Evolutionary conservation across 2,113 vertebrate genomes (phyloP), one percentile per base, ranked within the genome.

Genomic region (Megalops atlanticus): DNA sequence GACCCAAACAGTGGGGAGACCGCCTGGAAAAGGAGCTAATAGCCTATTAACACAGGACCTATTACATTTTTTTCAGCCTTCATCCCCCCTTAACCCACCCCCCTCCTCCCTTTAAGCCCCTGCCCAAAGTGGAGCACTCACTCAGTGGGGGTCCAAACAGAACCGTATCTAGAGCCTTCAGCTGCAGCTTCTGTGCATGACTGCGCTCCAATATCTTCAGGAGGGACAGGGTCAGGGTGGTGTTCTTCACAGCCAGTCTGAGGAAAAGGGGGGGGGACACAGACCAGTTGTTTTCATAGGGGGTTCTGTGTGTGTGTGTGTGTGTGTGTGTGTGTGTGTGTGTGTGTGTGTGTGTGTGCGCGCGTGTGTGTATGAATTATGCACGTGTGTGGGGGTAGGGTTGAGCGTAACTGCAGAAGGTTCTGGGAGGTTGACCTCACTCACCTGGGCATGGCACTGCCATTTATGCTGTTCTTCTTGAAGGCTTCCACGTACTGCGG

Each of bases 111-210:
- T n/a, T 24, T 27, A 31, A 11, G 24, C 58, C n/a, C 24, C n/a
- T 27, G 58, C n/a, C 58, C 58, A 21, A 1, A 1, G n/a, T n/a
- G 24, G 12, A 31, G 24, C 73, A 92, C 92, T 95, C 86, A 98
- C 97, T 84, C 79, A 96, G 91, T 0, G 96, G 96, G 0, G 96
- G 95, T 33, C 97, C 97, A 0, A 99, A 99, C 24, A 99, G 94
- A 45, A 99, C 96, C 0, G 96, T 96, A 88, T 99, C 96, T 81
- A 99, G 87, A 0, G 97, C 97, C 69, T 99, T 99, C 64, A 99
- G 94, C 89, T 98, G 97, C 84, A 99, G 94, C 74, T 99, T 99
- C 94, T 98, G 96, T 41, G 94, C 84, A 82, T 99, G 98, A 89
- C 95, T 96, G 5, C 98, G 85, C 81, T 99, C 98, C 0, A 93